Evolutionary conservation across 2,797 vertebrate genomes (phyloP).

Genomic region (Cirrhinus mrigala): DNA sequence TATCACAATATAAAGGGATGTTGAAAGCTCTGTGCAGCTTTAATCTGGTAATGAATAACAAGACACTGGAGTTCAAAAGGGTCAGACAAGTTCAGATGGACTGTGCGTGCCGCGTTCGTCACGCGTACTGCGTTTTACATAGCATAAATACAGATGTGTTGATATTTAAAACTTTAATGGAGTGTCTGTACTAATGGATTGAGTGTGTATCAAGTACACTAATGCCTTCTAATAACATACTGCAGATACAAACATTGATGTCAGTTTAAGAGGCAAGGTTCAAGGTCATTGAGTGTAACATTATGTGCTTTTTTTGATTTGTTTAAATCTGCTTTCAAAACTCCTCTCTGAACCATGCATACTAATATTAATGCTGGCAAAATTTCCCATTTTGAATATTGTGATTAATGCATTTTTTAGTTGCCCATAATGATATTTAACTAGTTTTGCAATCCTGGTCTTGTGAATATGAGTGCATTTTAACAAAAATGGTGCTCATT

Average conservation of each 20-base stretch:
- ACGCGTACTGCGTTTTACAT: neutral
- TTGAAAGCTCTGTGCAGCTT: conserved; percentile 26
- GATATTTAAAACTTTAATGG: conserved; percentile 2
- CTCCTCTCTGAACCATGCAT: neutral
- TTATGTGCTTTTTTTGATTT: neutral
- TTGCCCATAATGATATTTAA: neutral
- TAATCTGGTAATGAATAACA: conserved; percentile 33
- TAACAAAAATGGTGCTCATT: neutral
- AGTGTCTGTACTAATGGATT: neutral
- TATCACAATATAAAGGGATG: conserved; percentile 12
- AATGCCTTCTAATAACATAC: neutral
- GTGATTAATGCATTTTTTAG: neutral
- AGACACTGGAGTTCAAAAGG: neutral
- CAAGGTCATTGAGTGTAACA: neutral
- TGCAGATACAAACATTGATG: neutral
- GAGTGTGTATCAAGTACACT: neutral
- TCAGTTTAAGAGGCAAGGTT: neutral
- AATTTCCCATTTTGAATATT: neutral
- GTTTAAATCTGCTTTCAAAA: neutral
- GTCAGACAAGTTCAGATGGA: neutral
- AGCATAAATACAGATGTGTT: neutral
- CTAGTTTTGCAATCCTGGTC: neutral
- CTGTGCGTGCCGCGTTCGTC: neutral
- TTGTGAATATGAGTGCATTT: neutral
- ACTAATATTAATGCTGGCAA: neutral